A percentile compares a stretch with the other conserved stretches of the same genome.
These are phyloP conservation scores for Mythimna albipuncta DNA, from an alignment of 2,888 invertebrate genomes.

Conservation along the genomic window DNA sequence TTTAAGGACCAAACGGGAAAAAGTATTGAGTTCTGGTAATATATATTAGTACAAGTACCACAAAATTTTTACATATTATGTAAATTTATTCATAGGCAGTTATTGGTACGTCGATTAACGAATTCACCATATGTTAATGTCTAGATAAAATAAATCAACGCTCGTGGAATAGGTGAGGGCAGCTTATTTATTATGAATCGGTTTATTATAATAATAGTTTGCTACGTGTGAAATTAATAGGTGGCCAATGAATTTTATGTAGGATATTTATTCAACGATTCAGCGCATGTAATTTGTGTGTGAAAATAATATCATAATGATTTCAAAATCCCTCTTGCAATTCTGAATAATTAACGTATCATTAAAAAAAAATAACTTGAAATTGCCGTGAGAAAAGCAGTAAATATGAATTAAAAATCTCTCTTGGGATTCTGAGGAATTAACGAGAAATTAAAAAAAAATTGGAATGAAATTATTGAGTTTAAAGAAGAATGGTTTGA, in stretches of 20 bases:
- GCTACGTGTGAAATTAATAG: constrained; percentile 24
- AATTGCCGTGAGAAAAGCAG: too few species aligned
- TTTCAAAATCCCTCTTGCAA: not conserved
- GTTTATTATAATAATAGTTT: constrained; percentile 14
- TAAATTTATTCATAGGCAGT: constrained; percentile 28
- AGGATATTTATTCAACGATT: not conserved
- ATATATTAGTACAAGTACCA: not conserved
- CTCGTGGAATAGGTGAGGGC: constrained; percentile 28
- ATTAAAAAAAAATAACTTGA: too few species aligned
- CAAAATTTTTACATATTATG: constrained; percentile 10
- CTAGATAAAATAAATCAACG: constrained; percentile 50
- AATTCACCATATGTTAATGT: constrained; percentile 32
- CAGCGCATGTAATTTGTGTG: not conserved
- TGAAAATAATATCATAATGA: not conserved
- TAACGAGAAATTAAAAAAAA: too few species aligned
- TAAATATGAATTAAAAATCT: too few species aligned
- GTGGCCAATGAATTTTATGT: not conserved
- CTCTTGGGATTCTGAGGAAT: too few species aligned
- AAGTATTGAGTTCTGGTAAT: too few species aligned
- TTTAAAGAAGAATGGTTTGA: too few species aligned
- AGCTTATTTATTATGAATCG: constrained; percentile 40
- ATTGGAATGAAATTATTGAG: too few species aligned
- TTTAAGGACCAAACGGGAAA: too few species aligned
- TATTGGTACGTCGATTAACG: constrained; percentile 24
- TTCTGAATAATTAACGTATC: too few species aligned